Conservation (phyloP, 2,888 invertebrate genomes). For the Protophormia terraenovae region DNA sequence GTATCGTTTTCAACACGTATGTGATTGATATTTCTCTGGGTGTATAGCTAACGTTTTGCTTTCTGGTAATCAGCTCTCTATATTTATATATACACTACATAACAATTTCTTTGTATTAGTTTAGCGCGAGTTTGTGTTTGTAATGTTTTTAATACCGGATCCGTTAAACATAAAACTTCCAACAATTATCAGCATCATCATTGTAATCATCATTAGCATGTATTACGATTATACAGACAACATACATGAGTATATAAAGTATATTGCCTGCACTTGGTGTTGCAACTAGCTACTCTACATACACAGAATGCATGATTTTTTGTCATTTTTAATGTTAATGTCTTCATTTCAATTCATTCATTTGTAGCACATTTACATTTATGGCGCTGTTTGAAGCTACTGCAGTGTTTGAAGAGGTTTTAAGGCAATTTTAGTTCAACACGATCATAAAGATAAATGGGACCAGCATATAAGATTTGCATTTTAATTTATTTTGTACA, state of each 20-base stretch:
- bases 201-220: neutral
- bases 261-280: neutral
- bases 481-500: too few relatives aligned
- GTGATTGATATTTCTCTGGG: too few relatives aligned
- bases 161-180: conserved; percentile 6
- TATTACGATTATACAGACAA: neutral
- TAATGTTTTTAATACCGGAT: neutral
- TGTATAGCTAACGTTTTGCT: conserved; percentile 36
- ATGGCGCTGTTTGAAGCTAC: neutral
- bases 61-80: conserved; percentile 27
- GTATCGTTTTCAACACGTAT: too few relatives aligned
- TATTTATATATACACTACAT: too few relatives aligned
- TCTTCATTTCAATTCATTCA: conserved; percentile 70
- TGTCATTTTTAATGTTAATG: conserved; percentile 70
- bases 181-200: conserved; percentile 47
- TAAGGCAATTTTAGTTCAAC: conserved; percentile 45
- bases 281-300: neutral
- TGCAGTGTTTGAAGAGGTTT: conserved; percentile 6
- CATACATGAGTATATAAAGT: neutral
- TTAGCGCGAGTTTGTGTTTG: neutral
- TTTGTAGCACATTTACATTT: conserved; percentile 37
- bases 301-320: conserved; percentile 34
- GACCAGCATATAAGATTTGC: neutral
- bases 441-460: conserved; percentile 9
- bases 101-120: neutral